Evolutionary conservation across 2,797 vertebrate species (phyloP).

Genomic region (Falco columbarius): DNA sequence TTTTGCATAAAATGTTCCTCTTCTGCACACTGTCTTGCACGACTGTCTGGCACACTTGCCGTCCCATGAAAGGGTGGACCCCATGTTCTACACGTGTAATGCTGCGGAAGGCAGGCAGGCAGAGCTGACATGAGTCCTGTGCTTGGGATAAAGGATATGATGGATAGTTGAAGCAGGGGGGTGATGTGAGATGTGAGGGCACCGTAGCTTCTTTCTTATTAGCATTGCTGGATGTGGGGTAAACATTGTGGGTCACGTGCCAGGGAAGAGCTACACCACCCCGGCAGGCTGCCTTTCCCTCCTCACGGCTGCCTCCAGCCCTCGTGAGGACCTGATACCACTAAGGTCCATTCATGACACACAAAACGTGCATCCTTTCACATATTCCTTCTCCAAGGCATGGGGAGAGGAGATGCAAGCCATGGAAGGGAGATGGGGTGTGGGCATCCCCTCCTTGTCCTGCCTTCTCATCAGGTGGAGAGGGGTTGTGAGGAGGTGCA

Average conservation of each 20-base stretch:
- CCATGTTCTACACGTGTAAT: neutral
- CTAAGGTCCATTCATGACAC: rapidly evolving
- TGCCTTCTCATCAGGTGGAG: neutral
- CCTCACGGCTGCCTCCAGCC: rapidly evolving
- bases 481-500: neutral
- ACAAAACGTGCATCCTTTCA: rapidly evolving
- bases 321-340: rapidly evolving
- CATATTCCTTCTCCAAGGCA: neutral
- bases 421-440: neutral
- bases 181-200: neutral
- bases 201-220: neutral
- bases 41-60: neutral
- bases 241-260: neutral
- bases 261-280: neutral
- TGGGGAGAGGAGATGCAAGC: neutral
- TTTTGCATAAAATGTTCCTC: neutral
- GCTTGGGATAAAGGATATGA: neutral
- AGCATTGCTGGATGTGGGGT: neutral
- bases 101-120: neutral
- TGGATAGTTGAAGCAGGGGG: neutral
- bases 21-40: neutral
- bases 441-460: neutral
- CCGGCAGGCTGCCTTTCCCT: neutral
- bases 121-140: neutral
- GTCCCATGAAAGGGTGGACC: neutral